A percentile compares a stretch with the other conserved stretches of the same genome.
Evolutionary conservation across 2,113 vertebrate species (phyloP).

Genomic region (Conger conger): DNA sequence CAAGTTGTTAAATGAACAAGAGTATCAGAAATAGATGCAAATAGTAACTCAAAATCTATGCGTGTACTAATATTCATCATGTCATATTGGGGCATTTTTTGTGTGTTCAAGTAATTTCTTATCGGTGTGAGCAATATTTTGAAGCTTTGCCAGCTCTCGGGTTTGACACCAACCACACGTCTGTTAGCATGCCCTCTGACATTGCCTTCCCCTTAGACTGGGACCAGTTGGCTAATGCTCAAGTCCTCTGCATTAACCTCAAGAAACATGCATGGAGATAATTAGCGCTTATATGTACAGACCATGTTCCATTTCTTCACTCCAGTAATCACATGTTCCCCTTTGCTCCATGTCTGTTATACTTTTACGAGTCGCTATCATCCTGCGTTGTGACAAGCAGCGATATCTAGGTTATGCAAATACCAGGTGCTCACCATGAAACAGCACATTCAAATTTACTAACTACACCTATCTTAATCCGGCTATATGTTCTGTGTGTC

Average conservation of each 20-base stretch:
- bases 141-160: constrained; percentile 36
- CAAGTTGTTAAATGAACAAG: not conserved
- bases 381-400: not conserved
- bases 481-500: constrained; percentile 34
- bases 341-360: not conserved
- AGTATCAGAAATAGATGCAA: not conserved
- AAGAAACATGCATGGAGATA: constrained; percentile 77
- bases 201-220: constrained; percentile 45
- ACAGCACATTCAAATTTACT: not conserved
- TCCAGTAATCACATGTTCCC: constrained; percentile 22
- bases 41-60: not conserved
- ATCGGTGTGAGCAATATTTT: not conserved
- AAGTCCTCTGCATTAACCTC: constrained; percentile 69
- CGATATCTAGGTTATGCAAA: not conserved
- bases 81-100: not conserved
- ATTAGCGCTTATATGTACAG: constrained; percentile 75
- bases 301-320: constrained; percentile 74
- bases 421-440: not conserved
- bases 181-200: constrained; percentile 53
- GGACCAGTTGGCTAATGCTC: constrained; percentile 58
- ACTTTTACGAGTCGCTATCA: not conserved
- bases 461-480: not conserved
- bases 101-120: not conserved
- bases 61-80: not conserved
- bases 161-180: constrained; percentile 57